Percentiles rank a stretch among this genome's conserved stretches.
phyloP scores from a whole-genome alignment of 2,797 vertebrate genomes.

The Sebastes cheni region DNA sequence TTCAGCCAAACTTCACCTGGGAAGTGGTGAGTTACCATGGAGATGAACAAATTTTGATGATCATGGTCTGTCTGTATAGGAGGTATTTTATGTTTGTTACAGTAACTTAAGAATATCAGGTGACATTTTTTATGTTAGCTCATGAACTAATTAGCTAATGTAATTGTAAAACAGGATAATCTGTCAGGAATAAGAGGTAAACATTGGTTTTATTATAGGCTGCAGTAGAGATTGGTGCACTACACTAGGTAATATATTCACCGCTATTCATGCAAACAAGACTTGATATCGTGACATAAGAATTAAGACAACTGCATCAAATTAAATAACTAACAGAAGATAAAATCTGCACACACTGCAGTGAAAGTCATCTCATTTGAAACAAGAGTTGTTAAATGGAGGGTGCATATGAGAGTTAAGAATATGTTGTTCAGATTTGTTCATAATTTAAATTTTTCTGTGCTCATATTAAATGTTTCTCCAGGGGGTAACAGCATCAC shows the following conservation, averaged over 20 bases:
- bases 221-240: background rate
- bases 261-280: background rate
- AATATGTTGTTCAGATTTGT: background rate
- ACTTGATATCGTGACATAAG: background rate
- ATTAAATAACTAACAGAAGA: background rate
- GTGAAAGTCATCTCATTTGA: background rate
- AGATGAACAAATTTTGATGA: background rate
- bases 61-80: background rate
- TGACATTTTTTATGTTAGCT: background rate
- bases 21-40: constrained; percentile 60
- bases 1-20: constrained; percentile 49
- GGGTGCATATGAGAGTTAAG: background rate
- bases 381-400: background rate
- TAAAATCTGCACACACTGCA: background rate
- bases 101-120: background rate
- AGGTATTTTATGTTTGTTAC: background rate
- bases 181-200: background rate
- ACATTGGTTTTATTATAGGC: background rate
- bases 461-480: background rate
- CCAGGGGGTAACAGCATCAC: background rate
- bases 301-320: background rate
- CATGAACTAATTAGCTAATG: background rate
- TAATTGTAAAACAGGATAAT: background rate
- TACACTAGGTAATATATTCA: background rate
- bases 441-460: background rate